These are phyloP conservation scores for Lordiphosa collinella DNA, from an alignment of 1,140 invertebrate genomes.

Conservation along the genomic window DNA sequence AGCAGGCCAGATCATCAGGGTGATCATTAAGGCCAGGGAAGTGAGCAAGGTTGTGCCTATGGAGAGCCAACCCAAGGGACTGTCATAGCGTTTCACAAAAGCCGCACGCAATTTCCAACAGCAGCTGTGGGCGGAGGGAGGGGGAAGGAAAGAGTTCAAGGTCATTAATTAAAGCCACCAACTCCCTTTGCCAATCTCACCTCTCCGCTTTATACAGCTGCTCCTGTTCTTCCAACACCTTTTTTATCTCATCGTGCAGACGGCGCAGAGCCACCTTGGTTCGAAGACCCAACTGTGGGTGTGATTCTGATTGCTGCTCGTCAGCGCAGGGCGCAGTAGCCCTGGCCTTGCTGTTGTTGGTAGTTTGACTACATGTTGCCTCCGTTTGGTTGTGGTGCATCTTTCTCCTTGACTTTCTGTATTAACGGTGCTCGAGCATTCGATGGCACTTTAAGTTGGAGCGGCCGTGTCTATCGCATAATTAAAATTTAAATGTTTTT, in stretches of 20 bases:
- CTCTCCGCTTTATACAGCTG: constrained; percentile 45
- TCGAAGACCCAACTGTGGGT: constrained; percentile 54
- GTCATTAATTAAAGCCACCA: constrained; percentile 12
- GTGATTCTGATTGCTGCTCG: constrained; percentile 5
- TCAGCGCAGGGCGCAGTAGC: neutral
- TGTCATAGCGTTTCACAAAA: constrained; percentile 83
- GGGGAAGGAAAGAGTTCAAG: constrained; percentile 12
- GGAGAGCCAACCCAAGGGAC: constrained; percentile 85
- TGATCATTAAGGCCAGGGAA: constrained; percentile 57
- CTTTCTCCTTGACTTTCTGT: constrained; percentile 4
- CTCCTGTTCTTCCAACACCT: constrained; percentile 76
- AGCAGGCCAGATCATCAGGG: constrained; percentile 68
- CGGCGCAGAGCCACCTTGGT: constrained; percentile 80
- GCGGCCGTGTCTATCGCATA: neutral
- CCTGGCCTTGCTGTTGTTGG: constrained; percentile 1
- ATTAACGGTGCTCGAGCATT: constrained; percentile 1
- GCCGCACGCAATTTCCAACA: constrained; percentile 60
- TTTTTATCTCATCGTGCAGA: constrained; percentile 80
- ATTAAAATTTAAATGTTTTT: constrained; percentile 2
- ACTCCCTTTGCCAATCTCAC: constrained; percentile 31
- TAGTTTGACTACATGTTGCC: neutral
- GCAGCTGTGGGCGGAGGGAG: constrained; percentile 24
- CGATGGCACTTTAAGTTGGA: neutral
- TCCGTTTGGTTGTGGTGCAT: constrained; percentile 2
- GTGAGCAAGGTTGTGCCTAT: constrained; percentile 81